Conservation (phyloP, 2,888 invertebrate genomes). For the Meandrusa payeni region DNA sequence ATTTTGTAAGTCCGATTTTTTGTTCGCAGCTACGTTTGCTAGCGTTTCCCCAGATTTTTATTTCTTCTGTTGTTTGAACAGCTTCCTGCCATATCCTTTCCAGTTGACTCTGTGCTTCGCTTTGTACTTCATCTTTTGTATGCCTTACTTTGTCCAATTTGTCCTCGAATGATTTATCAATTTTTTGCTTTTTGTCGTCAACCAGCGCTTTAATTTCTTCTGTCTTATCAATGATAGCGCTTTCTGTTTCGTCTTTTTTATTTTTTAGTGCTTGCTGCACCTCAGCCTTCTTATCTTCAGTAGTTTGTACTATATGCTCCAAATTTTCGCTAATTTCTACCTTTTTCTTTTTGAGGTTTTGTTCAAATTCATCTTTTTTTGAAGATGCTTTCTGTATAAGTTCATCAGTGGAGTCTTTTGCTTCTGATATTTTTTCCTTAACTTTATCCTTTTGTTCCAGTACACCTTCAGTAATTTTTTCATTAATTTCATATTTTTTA, state of each 20-base stretch:
- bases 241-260: slow-evolving; percentile 39
- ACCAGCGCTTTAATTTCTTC: slow-evolving; percentile 30
- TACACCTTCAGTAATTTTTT: slow-evolving; percentile 42
- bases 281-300: slow-evolving; percentile 43
- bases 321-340: slow-evolving; percentile 28
- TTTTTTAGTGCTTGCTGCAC: slow-evolving; percentile 38
- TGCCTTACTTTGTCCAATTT: slow-evolving; percentile 34
- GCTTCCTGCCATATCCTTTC: slow-evolving; percentile 69
- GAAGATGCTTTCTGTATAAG: slow-evolving; percentile 35
- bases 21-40: slow-evolving; percentile 56
- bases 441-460: slow-evolving; percentile 41
- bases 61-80: slow-evolving; percentile 66
- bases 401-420: slow-evolving; percentile 24
- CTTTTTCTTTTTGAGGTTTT: slow-evolving; percentile 30
- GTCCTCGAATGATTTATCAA: slow-evolving; percentile 31
- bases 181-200: slow-evolving; percentile 29
- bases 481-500: slow-evolving; percentile 54
- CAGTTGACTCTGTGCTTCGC: slow-evolving; percentile 46
- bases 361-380: slow-evolving; percentile 32
- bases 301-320: slow-evolving; percentile 32
- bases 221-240: slow-evolving; percentile 31
- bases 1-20: slow-evolving; percentile 52
- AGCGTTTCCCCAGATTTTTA: slow-evolving; percentile 66
- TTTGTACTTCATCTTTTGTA: slow-evolving; percentile 39
- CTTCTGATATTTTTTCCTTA: slow-evolving; percentile 25